Conservation (phyloP, 2,888 invertebrate genomes). For the Acanthoscelides obtectus region DNA sequence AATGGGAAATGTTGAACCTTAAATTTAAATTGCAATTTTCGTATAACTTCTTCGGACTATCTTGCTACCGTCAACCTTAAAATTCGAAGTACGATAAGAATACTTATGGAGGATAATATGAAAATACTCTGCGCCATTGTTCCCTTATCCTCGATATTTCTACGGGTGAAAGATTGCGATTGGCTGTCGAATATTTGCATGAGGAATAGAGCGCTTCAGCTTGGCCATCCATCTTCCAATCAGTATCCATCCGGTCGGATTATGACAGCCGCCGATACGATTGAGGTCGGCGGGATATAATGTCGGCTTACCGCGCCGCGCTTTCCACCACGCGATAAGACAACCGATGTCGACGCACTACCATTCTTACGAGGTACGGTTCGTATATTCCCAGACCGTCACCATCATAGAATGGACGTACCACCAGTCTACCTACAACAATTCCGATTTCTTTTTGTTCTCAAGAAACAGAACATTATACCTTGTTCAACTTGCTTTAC, state of each 20-base stretch:
- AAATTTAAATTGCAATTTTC: no score
- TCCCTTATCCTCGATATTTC: neutral
- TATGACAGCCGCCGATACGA: neutral
- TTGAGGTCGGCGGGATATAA: neutral
- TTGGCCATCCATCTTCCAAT: neutral
- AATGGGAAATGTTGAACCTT: no score
- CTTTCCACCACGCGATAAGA: neutral
- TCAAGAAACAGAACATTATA: no score
- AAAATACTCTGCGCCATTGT: neutral
- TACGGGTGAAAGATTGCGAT: neutral
- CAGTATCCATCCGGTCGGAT: neutral
- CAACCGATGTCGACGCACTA: no score
- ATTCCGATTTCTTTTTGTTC: no score
- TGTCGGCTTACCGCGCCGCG: neutral
- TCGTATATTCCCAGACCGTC: no score
- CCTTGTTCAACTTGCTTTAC: no score
- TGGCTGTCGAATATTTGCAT: neutral
- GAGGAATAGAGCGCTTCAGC: neutral
- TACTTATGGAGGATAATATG: neutral
- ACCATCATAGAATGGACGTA: no score
- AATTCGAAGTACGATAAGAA: neutral
- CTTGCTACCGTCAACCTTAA: no score
- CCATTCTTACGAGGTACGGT: no score
- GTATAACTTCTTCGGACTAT: no score
- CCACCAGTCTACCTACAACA: no score